These are phyloP conservation scores for Pteronotus mesoamericanus DNA, from an alignment of 2,797 vertebrate species.

Conservation along the genomic window DNA sequence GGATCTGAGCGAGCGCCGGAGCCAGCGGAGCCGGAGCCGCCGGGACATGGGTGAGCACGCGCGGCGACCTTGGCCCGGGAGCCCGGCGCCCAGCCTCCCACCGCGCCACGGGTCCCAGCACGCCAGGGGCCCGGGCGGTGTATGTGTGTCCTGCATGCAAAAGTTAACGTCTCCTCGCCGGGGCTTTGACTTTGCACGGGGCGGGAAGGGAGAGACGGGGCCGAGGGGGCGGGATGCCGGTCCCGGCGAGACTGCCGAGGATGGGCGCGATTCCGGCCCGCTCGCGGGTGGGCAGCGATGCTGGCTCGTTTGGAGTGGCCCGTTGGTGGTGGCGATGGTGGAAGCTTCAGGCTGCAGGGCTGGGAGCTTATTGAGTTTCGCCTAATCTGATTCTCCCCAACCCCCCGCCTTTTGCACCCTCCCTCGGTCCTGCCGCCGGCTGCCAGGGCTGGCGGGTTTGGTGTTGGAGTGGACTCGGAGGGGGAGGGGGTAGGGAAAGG, in stretches of 20 bases:
- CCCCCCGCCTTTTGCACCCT: constrained; percentile 12
- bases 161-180: constrained; percentile 73
- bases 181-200: constrained; percentile 67
- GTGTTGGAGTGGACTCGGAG: constrained; percentile 64
- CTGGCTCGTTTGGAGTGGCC: constrained; percentile 52
- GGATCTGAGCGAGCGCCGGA: constrained; percentile 74
- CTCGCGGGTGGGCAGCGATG: constrained; percentile 52
- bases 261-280: constrained; percentile 42
- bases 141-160: constrained; percentile 69
- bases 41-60: constrained; percentile 79
- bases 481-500: constrained; percentile 55
- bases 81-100: constrained; percentile 24
- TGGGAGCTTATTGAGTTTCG: constrained; percentile 66
- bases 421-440: constrained; percentile 58
- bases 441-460: constrained; percentile 64
- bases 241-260: constrained; percentile 1
- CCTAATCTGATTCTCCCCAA: constrained; percentile 32
- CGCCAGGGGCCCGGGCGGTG: constrained; percentile 5
- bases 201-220: constrained; percentile 38
- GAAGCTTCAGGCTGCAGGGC: constrained; percentile 33
- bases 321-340: constrained; percentile 34
- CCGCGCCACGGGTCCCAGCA: constrained; percentile 31
- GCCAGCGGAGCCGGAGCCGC: constrained; percentile 63
- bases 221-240: constrained; percentile 57
- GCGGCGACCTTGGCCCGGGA: constrained; percentile 67